A percentile compares a stretch with the other conserved stretches of the same genome.
phyloP scores from a whole-genome alignment of 2,888 invertebrate species.

The Metellina segmentata region DNA sequence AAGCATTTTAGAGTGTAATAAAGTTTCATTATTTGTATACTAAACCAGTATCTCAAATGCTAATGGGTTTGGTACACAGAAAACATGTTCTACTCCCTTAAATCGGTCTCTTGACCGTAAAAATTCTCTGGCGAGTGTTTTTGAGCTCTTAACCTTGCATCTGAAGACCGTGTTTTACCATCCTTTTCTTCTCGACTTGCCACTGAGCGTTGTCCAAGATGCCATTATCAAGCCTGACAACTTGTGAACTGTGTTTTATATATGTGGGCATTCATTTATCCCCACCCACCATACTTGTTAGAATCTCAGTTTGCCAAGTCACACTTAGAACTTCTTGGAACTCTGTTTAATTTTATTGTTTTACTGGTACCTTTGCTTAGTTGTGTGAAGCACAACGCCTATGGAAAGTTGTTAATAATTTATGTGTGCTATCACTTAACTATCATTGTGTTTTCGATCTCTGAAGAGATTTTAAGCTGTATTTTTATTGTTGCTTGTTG shows the following conservation, averaged over 20 bases:
- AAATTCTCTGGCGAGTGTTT: slow-evolving; percentile 18
- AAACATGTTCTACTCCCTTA: slow-evolving; percentile 18
- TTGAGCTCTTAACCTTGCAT: slow-evolving; percentile 10
- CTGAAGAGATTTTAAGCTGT: neutral
- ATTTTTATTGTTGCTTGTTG: neutral
- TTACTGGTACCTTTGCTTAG: slow-evolving; percentile 24
- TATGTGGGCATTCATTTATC: neutral
- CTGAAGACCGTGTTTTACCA: slow-evolving; percentile 21
- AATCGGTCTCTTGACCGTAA: slow-evolving; percentile 26
- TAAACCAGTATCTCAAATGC: neutral
- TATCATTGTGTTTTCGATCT: neutral
- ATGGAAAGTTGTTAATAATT: slow-evolving; percentile 43
- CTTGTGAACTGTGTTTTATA: slow-evolving; percentile 11
- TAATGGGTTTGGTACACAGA: slow-evolving; percentile 18
- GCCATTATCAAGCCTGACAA: slow-evolving; percentile 11
- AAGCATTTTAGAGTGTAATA: slow-evolving; percentile 4
- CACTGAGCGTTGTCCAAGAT: neutral
- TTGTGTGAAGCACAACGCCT: slow-evolving; percentile 36
- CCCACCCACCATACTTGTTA: neutral
- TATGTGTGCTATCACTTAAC: slow-evolving; percentile 12
- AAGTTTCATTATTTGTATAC: slow-evolving; percentile 24
- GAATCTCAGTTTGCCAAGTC: slow-evolving; percentile 12
- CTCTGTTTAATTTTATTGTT: slow-evolving; percentile 14
- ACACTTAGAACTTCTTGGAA: neutral
- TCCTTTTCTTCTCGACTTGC: slow-evolving; percentile 22